Base-by-base conservation (phyloP, 2,888 invertebrate genomes). In the Epirrhoe alternata region DNA sequence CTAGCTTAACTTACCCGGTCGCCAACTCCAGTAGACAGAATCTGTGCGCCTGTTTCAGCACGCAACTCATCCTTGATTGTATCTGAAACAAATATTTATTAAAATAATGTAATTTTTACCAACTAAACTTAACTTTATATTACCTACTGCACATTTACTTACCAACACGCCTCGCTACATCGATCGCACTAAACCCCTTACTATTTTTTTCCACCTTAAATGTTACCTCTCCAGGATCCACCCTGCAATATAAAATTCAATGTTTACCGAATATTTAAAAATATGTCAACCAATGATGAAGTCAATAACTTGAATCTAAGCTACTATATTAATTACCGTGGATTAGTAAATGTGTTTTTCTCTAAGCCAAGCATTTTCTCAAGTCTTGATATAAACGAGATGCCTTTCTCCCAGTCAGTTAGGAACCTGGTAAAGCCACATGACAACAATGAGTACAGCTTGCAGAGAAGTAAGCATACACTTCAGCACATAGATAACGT, bases 1-100 rank as follows among this genome's bases (percentile, higher is more conserved):
- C 16, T 14, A 30, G 14, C 31, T 6, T 31, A 42, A 61, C 45
- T 66, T 91, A 97, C 97, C 94, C 96, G 95, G 79, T 97, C 96
- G 31, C 97, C 97, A 64, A 97, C 95, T 42, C 97, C 97, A 24
- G 96, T 96, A 35, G 95, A 94, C 30, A 95, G 84, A 52, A 97
- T 95, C 74, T 95, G 95, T 6, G 96, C 94, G 35, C 97, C 96
- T 30, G 96, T 94, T 62, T 94, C 92, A 7, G 94, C 91, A 58
- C 95, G 94, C 33, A 97, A 88, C 75, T 96, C 93, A 56, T 95
- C 95, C 78, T 96, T 96, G 66, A 97, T 95, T 14, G 94, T 86
- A 76, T 89, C 94, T 92, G 80, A 47, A 89, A 66, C 8, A 57
- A 24, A 33, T 47, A 17, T 56, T 58, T 7, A 10, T 16, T 14